phyloP scores from a whole-genome alignment of 2,888 invertebrate species.

The Diadegma fenestrale region DNA sequence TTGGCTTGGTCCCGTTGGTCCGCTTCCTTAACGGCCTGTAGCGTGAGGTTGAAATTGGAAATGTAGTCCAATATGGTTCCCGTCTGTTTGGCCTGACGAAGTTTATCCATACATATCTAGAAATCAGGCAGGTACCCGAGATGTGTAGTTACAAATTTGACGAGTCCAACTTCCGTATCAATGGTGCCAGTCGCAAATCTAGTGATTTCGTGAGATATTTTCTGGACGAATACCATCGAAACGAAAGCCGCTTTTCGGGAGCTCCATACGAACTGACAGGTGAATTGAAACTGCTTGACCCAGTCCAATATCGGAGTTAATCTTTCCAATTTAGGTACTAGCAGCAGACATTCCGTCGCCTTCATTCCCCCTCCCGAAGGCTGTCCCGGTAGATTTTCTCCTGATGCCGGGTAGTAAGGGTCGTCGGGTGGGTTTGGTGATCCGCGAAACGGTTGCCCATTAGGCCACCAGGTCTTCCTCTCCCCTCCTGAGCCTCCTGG shows the following conservation, averaged over 20 bases:
- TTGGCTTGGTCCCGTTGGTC: constrained; percentile 27
- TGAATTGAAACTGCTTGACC: constrained; percentile 12
- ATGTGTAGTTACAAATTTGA: constrained; percentile 23
- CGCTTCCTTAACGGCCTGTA: constrained; percentile 15
- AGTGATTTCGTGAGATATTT: too few relatives aligned
- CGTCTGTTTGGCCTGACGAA: constrained; percentile 6
- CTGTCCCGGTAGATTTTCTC: background rate
- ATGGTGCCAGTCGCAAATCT: too few relatives aligned
- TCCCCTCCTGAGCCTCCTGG: background rate
- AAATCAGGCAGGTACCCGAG: constrained; percentile 22
- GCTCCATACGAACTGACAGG: constrained; percentile 3
- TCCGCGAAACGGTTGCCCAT: background rate
- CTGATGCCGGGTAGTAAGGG: background rate
- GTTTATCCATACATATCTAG: constrained; percentile 24
- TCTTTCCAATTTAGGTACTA: constrained; percentile 23
- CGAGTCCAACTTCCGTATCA: too few relatives aligned
- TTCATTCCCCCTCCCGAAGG: background rate
- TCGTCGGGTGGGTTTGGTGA: constrained; percentile 16
- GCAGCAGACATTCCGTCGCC: constrained; percentile 21
- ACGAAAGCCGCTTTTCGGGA: background rate
- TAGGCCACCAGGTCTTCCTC: background rate
- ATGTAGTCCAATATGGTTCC: constrained; percentile 14
- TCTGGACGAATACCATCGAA: constrained; percentile 20
- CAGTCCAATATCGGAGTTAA: constrained; percentile 24
- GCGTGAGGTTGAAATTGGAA: constrained; percentile 9